Conservation (phyloP, 1,140 invertebrate genomes). For the Dendroctonus ponderosae region DNA sequence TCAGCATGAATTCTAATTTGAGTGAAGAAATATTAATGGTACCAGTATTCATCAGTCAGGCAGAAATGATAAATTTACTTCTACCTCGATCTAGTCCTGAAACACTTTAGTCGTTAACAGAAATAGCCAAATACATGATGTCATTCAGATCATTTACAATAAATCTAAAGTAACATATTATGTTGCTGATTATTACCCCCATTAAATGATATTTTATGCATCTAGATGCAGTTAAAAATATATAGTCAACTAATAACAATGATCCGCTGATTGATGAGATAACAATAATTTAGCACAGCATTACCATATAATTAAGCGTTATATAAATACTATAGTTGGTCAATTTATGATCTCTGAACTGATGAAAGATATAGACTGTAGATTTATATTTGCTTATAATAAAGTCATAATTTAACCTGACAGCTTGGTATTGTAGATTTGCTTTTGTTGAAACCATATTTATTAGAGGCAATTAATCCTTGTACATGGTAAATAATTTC, state of each 20-base stretch:
- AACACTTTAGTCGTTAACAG: constrained; percentile 8
- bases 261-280: constrained; percentile 31
- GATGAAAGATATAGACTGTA: constrained; percentile 16
- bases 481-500: too few relatives aligned
- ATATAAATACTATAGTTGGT: constrained; percentile 24
- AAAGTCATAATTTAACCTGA: constrained; percentile 14
- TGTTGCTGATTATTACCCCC: constrained; percentile 19
- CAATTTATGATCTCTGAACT: constrained; percentile 15
- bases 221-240: constrained; percentile 36
- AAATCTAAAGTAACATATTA: constrained; percentile 22
- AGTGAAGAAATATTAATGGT: constrained; percentile 3
- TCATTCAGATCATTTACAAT: constrained; percentile 19
- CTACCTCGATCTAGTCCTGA: constrained; percentile 1
- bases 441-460: constrained; percentile 6
- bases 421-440: constrained; percentile 3
- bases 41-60: not conserved
- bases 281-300: constrained; percentile 32
- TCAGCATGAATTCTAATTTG: not conserved
- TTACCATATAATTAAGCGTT: constrained; percentile 30
- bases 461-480: constrained; percentile 6
- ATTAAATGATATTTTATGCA: constrained; percentile 23
- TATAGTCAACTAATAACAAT: constrained; percentile 35
- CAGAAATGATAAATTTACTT: not conserved
- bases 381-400: constrained; percentile 2
- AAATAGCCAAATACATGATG: constrained; percentile 18